Percentiles rank a stretch among this genome's conserved stretches.
These are phyloP conservation scores for Drosophila nikananu DNA, from an alignment of 1,140 invertebrate genomes.

Conservation along the genomic window DNA sequence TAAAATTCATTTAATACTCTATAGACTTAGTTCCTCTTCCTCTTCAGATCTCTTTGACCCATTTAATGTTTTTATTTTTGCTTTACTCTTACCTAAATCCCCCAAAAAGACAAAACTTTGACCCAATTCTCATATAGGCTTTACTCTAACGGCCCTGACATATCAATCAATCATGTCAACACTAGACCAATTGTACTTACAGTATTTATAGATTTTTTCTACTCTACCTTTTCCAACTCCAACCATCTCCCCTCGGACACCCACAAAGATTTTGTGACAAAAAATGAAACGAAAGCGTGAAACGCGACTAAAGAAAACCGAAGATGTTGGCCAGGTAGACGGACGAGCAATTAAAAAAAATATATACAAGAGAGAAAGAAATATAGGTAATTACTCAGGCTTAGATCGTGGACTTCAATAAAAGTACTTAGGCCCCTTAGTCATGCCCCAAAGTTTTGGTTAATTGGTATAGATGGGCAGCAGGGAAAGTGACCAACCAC, in stretches of 20 bases:
- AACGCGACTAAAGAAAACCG: slow-evolving; percentile 25
- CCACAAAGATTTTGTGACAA: slow-evolving; percentile 30
- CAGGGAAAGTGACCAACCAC: slow-evolving; percentile 14
- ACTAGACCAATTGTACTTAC: slow-evolving; percentile 33
- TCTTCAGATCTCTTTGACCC: not conserved
- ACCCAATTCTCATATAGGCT: slow-evolving; percentile 44
- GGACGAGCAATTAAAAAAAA: slow-evolving; percentile 60
- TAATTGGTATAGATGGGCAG: slow-evolving; percentile 32
- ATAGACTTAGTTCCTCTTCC: not conserved
- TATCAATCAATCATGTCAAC: slow-evolving; percentile 64
- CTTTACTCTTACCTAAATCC: slow-evolving; percentile 20
- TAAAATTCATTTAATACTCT: not conserved
- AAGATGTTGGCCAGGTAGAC: slow-evolving; percentile 22
- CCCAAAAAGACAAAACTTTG: slow-evolving; percentile 20
- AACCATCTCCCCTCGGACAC: slow-evolving; percentile 10
- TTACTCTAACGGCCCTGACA: slow-evolving; percentile 64
- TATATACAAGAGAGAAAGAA: slow-evolving; percentile 31
- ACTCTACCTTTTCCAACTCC: slow-evolving; percentile 9
- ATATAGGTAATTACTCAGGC: slow-evolving; percentile 63
- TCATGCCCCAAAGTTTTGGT: slow-evolving; percentile 40
- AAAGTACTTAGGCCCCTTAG: slow-evolving; percentile 35
- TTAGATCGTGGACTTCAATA: slow-evolving; percentile 27
- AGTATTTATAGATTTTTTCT: slow-evolving; percentile 59
- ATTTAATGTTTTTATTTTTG: not conserved
- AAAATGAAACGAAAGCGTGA: slow-evolving; percentile 64